phyloP scores from a whole-genome alignment of 2,888 invertebrate species.

The Adela reaumurella region DNA sequence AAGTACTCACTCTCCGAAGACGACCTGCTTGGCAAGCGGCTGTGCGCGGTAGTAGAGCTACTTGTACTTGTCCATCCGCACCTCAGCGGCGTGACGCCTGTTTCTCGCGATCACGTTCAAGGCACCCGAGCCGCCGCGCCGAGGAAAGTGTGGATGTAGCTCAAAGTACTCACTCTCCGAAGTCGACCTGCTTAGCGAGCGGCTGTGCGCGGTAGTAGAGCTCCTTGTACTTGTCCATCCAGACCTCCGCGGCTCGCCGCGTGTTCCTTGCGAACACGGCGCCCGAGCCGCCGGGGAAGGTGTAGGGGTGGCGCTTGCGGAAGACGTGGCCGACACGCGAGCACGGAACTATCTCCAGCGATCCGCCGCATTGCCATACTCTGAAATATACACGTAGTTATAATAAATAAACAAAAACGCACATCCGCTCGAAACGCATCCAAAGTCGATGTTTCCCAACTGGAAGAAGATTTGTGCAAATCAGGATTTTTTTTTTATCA shows the following conservation, averaged over 20 bases:
- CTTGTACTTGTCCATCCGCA: constrained; percentile 99
- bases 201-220: constrained; percentile 94
- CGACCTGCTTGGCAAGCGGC: constrained; percentile 82
- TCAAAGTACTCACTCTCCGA: constrained; percentile 78
- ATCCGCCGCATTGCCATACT: constrained; percentile 98
- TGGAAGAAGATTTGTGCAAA: too few relatives aligned
- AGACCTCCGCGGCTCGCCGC: constrained; percentile 94
- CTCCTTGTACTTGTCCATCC: constrained; percentile 99
- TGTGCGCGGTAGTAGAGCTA: constrained; percentile 93
- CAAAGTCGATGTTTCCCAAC: too few relatives aligned
- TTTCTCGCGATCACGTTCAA: constrained; percentile 96
- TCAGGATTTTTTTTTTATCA: too few relatives aligned
- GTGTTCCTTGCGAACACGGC: constrained; percentile 96
- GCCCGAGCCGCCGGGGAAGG: constrained; percentile 96
- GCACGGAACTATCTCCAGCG: constrained; percentile 95
- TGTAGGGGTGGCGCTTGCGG: constrained; percentile 96
- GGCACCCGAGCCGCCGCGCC: constrained; percentile 93
- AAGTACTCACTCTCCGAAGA: constrained; percentile 79
- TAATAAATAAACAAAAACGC: too few relatives aligned
- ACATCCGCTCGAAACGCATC: too few relatives aligned
- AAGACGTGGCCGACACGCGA: constrained; percentile 93
- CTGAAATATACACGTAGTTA: constrained; percentile 53
- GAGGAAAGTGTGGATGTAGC: constrained; percentile 98
- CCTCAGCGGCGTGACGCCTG: constrained; percentile 94
- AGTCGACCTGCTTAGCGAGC: constrained; percentile 81